Evolutionary conservation across 2,888 invertebrate species (phyloP).

Genomic region (Plutella xylostella): DNA sequence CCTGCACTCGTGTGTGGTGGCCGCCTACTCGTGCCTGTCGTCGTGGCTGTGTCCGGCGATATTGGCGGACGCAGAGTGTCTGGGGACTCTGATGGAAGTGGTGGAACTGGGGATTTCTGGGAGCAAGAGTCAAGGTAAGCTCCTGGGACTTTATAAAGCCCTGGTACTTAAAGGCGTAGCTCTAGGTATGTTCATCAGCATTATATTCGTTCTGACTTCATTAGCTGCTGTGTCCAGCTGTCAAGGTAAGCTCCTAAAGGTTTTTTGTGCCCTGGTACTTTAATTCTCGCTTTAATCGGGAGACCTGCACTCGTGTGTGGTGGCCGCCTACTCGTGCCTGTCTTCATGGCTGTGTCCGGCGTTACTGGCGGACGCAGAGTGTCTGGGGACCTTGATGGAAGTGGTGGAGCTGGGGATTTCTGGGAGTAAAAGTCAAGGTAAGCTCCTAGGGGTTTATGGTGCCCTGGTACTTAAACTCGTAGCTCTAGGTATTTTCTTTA

Average conservation of each 20-base stretch:
- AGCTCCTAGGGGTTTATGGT: constrained; percentile 1
- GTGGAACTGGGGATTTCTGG: constrained; percentile 98
- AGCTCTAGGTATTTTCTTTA: too few species aligned
- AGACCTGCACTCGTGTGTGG: constrained; percentile 94
- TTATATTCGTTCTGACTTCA: too few species aligned
- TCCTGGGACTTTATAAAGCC: not conserved
- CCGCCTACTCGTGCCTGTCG: constrained; percentile 90
- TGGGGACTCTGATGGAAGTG: constrained; percentile 94
- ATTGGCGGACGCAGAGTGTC: constrained; percentile 90
- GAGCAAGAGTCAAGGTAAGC: constrained; percentile 80
- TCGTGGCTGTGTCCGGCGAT: constrained; percentile 95
- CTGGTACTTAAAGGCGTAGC: too few species aligned
- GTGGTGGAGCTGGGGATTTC: constrained; percentile 98
- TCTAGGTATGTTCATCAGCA: too few species aligned
- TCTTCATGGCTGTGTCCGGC: constrained; percentile 95
- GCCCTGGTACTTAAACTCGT: constrained; percentile 9
- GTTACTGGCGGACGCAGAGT: constrained; percentile 90
- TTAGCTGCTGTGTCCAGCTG: too few species aligned
- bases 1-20: constrained; percentile 93
- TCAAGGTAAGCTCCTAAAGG: too few species aligned
- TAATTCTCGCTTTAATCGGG: too few species aligned
- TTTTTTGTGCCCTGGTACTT: too few species aligned
- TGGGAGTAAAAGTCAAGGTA: constrained; percentile 87
- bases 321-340: constrained; percentile 92
- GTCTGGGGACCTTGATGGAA: constrained; percentile 92